Base-by-base conservation (phyloP, 2,888 invertebrate species). In the Lampropteryx suffumata region DNA sequence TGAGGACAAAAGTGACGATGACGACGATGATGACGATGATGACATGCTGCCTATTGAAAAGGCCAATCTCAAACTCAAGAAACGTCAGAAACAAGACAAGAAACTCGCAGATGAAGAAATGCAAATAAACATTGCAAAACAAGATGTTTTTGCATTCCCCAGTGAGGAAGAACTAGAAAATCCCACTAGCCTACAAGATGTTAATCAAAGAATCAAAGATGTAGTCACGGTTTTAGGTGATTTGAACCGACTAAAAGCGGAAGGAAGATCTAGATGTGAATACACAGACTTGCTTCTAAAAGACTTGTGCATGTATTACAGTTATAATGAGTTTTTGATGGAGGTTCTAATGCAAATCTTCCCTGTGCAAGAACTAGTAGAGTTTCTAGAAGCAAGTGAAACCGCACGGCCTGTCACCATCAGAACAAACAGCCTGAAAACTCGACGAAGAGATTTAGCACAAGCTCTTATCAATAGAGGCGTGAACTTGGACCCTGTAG, bases 251-350 rank as follows among this genome's bases (percentile, higher is more conserved):
- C 82, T 94, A 30, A 92, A 95, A 41, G 94, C 95, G 63, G 87
- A 91, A 7, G 91, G 92, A 1, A 94, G 95, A 67, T 92, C 94
- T 1, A 92, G 99, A 26, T 90, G 92, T 50, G 98, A 98, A 60
- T 99, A 99, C 74, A 79, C 95, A 10, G 92, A 94, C 0, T 89
- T 97, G 40, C 89, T 99, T 27, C 92, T 92, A 45, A 93, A 93
- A 65, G 99, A 99, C 88, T 91, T 99, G 40, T 98, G 98, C 71
- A 91, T 92, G 17, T 99, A 98, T 80, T 99, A 99, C 90, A 97
- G 97, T 73, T 99, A 99, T 79, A 99, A 99, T 86, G 95, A 96
- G 47, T 99, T 96, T 79, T 87, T 99, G 10, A 98, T 99, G 96
- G 94, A 94, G 64, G 94, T 95, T 71, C 87, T 99, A 1, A 95